Percentiles rank a stretch among this genome's conserved stretches.
phyloP scores from a whole-genome alignment of 2,113 vertebrate species.

The Meriones unguiculatus region DNA sequence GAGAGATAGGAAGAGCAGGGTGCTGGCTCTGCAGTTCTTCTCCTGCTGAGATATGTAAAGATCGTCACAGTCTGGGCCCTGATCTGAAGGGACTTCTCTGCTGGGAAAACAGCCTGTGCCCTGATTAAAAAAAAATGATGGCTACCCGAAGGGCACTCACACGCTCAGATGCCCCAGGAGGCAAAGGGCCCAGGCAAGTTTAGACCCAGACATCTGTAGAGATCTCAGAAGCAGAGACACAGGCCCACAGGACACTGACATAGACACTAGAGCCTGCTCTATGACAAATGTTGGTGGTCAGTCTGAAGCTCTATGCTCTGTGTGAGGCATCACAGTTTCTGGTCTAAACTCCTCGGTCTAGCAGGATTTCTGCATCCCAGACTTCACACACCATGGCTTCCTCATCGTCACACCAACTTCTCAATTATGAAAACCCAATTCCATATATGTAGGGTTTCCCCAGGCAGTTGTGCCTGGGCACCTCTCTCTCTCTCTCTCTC shows the following conservation, averaged over 20 bases:
- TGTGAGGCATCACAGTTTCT: neutral
- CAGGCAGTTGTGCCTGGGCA: neutral
- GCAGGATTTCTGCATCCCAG: neutral
- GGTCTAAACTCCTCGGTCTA: neutral
- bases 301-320: rapidly evolving
- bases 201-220: rapidly evolving
- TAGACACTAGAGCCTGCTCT: rapidly evolving
- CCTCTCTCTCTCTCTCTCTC: neutral
- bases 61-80: rapidly evolving
- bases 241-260: rapidly evolving
- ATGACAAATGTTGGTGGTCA: rapidly evolving
- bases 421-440: neutral
- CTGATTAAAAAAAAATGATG: rapidly evolving
- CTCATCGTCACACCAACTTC: neutral
- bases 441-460: neutral
- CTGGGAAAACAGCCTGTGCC: neutral
- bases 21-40: neutral
- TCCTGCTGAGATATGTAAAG: neutral
- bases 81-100: neutral
- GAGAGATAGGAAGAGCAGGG: neutral
- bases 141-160: rapidly evolving
- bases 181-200: neutral
- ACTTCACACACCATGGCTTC: neutral
- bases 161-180: neutral
- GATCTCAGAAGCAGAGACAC: neutral